Conservation (phyloP, 64 coral and sea anemone genomes). For the Montipora capricornis region DNA sequence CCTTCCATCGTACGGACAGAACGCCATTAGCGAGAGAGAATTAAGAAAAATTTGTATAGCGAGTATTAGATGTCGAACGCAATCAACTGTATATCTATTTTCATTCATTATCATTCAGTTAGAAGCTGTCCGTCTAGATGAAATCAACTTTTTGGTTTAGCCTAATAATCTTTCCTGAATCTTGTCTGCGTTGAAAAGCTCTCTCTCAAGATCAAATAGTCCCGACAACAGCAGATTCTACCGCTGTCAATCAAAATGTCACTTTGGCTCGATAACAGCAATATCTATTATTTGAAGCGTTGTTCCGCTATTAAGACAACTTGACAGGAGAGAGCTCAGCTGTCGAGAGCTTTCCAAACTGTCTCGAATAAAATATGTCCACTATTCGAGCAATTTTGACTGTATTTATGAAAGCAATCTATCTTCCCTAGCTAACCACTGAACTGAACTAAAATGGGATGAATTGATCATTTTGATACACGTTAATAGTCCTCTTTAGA, state of each 20-base stretch:
- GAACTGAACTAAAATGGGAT: background rate
- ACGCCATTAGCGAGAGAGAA: conserved; percentile 15
- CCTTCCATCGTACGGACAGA: background rate
- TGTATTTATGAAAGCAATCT: background rate
- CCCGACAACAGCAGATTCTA: conserved; percentile 8
- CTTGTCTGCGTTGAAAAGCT: conserved; percentile 45
- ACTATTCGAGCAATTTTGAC: conserved; percentile 50
- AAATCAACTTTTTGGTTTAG: conserved; percentile 30
- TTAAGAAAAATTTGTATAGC: conserved; percentile 27
- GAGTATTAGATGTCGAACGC: conserved; percentile 22
- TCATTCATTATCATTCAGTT: conserved; percentile 29
- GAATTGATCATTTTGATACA: conserved; percentile 14
- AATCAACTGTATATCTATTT: conserved; percentile 30
- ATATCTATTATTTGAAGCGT: conserved; percentile 20
- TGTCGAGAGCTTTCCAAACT: conserved; percentile 54
- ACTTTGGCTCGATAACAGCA: conserved; percentile 30
- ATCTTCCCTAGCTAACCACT: background rate
- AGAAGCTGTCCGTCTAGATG: conserved; percentile 43
- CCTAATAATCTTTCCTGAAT: conserved; percentile 39
- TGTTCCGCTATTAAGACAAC: conserved; percentile 32
- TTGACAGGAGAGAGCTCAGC: conserved; percentile 35
- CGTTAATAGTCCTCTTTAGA: conserved; percentile 12
- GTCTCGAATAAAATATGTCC: conserved; percentile 45
- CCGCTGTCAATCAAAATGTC: conserved; percentile 36
- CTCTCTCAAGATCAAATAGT: conserved; percentile 33